These are phyloP conservation scores for Centroberyx gerrardi DNA, from an alignment of 2,797 vertebrate genomes.

Conservation along the genomic window DNA sequence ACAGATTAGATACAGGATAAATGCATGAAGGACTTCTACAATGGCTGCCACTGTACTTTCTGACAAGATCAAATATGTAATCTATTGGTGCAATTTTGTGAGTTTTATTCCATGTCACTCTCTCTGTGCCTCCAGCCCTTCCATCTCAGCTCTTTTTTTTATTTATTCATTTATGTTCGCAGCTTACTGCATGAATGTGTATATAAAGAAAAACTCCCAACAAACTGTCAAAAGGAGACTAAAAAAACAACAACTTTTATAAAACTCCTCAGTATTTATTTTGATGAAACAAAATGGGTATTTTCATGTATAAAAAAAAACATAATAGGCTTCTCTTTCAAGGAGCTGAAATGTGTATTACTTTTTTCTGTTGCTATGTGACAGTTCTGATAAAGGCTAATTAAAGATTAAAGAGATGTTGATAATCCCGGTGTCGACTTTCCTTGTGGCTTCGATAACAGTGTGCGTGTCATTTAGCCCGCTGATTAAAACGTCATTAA, in stretches of 20 bases:
- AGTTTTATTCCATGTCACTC: neutral
- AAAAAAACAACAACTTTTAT: constrained; percentile 71
- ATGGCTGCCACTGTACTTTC: neutral
- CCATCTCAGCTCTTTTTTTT: constrained; percentile 36
- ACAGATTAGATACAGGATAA: neutral
- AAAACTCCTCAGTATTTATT: constrained; percentile 85
- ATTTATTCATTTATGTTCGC: constrained; percentile 65
- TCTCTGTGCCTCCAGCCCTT: neutral
- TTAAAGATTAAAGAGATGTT: constrained; percentile 77
- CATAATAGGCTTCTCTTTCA: constrained; percentile 77
- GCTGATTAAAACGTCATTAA: constrained; percentile 35
- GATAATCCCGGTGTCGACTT: constrained; percentile 50
- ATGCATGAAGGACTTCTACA: constrained; percentile 5
- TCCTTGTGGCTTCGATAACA: constrained; percentile 31
- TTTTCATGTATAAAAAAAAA: constrained; percentile 81
- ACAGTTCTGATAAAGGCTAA: constrained; percentile 84
- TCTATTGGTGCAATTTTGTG: neutral
- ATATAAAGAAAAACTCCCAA: constrained; percentile 67
- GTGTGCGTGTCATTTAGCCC: neutral
- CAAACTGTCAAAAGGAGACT: constrained; percentile 60
- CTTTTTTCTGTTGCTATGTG: constrained; percentile 87
- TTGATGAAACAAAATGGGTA: constrained; percentile 83
- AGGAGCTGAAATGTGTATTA: constrained; percentile 80
- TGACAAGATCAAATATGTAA: neutral
- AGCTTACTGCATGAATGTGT: constrained; percentile 79